Conservation (phyloP, 2,888 invertebrate genomes). For the Leucophenga maculata region DNA sequence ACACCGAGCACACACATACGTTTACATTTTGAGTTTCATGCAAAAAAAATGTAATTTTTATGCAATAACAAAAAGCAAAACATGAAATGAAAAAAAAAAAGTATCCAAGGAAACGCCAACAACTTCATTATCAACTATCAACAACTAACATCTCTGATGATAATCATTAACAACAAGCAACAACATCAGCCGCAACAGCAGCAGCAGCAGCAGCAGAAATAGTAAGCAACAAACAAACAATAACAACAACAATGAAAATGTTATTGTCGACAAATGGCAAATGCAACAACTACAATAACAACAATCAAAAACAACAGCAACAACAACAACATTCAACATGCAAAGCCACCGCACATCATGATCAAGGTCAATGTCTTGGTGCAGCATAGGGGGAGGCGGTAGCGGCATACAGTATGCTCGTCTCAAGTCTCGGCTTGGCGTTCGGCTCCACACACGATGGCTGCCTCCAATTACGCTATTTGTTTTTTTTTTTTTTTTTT, state of each 20-base stretch:
- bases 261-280: conserved; percentile 26
- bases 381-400: neutral
- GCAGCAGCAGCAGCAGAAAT: conserved; percentile 23
- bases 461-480: no score
- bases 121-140: conserved; percentile 2
- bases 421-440: no score
- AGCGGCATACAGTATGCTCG: no score
- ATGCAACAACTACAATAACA: conserved; percentile 33
- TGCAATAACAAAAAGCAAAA: neutral
- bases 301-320: conserved; percentile 12
- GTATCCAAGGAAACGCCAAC: neutral
- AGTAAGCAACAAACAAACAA: conserved; percentile 28
- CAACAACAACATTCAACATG: neutral
- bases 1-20: neutral
- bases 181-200: conserved; percentile 7
- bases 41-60: neutral
- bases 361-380: conserved; percentile 63
- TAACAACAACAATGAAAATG: conserved; percentile 7
- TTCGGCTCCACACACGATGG: no score
- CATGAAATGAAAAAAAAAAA: neutral
- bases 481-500: no score
- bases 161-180: conserved; percentile 29
- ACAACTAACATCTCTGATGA: conserved; percentile 37
- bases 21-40: no score
- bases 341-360: conserved; percentile 44